Conservation (phyloP, 2,888 invertebrate genomes). For the Apamea sordens region DNA sequence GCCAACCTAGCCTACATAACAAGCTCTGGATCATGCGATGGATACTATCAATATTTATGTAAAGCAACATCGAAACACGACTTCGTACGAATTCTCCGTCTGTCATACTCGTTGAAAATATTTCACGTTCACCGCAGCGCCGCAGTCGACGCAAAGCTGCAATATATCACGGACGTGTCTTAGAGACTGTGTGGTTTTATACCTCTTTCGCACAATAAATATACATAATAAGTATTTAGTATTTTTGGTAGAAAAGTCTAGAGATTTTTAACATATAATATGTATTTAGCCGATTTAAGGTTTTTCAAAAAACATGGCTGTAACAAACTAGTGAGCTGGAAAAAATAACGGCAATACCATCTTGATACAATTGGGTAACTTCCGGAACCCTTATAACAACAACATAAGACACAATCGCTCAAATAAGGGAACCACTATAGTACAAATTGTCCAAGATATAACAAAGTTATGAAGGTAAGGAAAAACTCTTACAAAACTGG, state of each 20-base stretch:
- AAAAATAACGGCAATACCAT: neutral
- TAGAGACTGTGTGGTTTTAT: slow-evolving; percentile 14
- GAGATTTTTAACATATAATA: neutral
- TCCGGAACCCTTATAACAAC: neutral
- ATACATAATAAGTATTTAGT: neutral
- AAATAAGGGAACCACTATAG: slow-evolving; percentile 22
- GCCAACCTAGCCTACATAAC: neutral
- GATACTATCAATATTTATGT: slow-evolving; percentile 23
- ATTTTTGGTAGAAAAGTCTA: neutral
- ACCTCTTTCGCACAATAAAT: neutral
- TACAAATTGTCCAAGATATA: slow-evolving; percentile 35
- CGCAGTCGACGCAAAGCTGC: slow-evolving; percentile 12
- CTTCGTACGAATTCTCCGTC: slow-evolving; percentile 27
- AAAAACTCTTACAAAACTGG: neutral
- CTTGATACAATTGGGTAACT: neutral
- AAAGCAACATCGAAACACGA: neutral
- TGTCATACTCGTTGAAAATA: slow-evolving; percentile 33
- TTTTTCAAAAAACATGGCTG: neutral
- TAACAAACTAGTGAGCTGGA: neutral
- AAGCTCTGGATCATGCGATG: neutral
- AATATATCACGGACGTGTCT: slow-evolving; percentile 31
- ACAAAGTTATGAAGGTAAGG: slow-evolving; percentile 3
- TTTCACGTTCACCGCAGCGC: slow-evolving; percentile 7
- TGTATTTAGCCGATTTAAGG: neutral
- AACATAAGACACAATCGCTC: slow-evolving; percentile 1